Base-by-base conservation (phyloP, 2,797 vertebrate species). In the Enteromius anoplus region DNA sequence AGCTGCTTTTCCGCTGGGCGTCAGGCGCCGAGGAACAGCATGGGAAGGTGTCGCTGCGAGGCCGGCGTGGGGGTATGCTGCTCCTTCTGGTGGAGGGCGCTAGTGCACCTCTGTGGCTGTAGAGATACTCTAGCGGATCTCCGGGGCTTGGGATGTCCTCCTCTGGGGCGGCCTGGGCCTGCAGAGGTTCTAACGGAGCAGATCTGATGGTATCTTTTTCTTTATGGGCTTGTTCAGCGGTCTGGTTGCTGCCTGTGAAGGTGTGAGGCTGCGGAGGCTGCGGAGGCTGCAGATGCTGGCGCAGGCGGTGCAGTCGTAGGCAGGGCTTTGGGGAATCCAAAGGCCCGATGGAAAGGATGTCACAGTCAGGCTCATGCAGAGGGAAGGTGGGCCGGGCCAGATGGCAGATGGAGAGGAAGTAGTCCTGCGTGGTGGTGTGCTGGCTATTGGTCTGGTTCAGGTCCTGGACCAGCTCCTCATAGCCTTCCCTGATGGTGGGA, bases 341-440 rank as follows among this genome's bases (percentile, higher is more conserved):
- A 47, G 86, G 92, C 53, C 26, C 87, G 14, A 88, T 70, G 45
- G 88, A 88, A 83, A 90, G 89, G 85, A 70, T 87, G 80, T 90
- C 86, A 11, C 0, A 7, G 53, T 91, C 90, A 0, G 89, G 69
- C 51, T 94, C 91, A 40, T 89, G 86, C 45, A 82, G 86, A 0
- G 93, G 93, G 88, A 96, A 96, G 66, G 96, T 95, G 84, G 96
- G 96, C 77, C 92, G 94, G 80, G 96, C 96, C 0, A 97, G 92
- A 88, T 97, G 96, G 86, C 96, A 95, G 90, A 97, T 97, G 87
- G 96, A 97, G 26, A 96, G 94, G 83, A 96, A 90, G 90, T 97
- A 97, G 86, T 96, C 96, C 0, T 97, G 95, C 0, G 94, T 93
- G 84, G 95, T 72, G 64, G 32, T 90, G 78, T 90, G 11, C 8